Evolutionary conservation across 2,113 vertebrate species (phyloP), one percentile per base, ranked within the genome.

Genomic region (Scolopax mira): DNA sequence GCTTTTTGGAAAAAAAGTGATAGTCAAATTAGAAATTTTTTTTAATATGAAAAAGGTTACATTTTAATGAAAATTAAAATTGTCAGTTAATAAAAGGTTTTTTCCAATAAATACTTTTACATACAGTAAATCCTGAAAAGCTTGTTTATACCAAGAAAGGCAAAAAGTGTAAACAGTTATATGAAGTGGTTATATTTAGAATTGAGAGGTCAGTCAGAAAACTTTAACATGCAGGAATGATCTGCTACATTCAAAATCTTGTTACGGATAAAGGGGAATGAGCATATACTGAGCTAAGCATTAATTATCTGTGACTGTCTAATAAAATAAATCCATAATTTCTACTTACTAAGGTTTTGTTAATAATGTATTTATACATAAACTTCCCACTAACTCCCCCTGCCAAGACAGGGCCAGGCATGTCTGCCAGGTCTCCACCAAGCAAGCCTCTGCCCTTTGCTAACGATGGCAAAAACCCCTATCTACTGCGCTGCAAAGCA

Each of bases 391-490:
- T 54, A 41, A 31, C 19, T 58, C 24, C 12, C 6, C 2, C 8
- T 80, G 57, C 33, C 33, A 58, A 58, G 57, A 14, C 19, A n/a
- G 55, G 31, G 19, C 55, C 55, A 57, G 31, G 14, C 33, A 14
- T 6, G 9, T 1, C 22, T 19, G 48, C 28, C 48, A 9, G 1
- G 42, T 79, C 17, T 3, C 33, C 72, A 15, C 37, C 18, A 41
- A 15, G 33, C 16, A 41, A 55, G 15, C 49, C 58, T 67, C 39
- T 73, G 18, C 11, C 44, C 18, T 9, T 61, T 58, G 48, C 52
- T 42, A 7, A 18, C 15, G 3, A 9, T 19, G 31, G 37, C 11
- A 65, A 71, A 62, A 10, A 1, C 0, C 3, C 3, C 1, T 33
- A 9, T 54, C 58, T n/a, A 37, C 22, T n/a, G 10, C 12, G 9